phyloP scores from a whole-genome alignment of 2,888 invertebrate species.

The Heterodera filipjevi region DNA sequence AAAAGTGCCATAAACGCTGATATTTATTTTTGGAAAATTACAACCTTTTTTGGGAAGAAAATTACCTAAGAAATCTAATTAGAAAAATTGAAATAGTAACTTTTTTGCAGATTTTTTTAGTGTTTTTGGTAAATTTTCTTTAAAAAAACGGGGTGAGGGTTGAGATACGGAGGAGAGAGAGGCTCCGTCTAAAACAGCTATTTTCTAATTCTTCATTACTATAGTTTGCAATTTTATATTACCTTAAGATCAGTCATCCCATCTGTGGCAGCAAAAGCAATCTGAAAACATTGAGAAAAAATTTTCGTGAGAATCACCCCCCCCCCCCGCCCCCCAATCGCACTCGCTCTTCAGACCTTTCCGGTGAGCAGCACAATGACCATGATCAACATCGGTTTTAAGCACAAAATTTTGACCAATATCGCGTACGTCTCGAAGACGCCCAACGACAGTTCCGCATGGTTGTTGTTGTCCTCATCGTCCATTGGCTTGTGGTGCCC shows the following conservation, averaged over 20 bases:
- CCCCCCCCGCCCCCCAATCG: neutral
- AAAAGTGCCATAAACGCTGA: too few species aligned
- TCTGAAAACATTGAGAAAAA: slow-evolving; percentile 70
- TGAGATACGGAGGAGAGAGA: too few species aligned
- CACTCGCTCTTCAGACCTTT: slow-evolving; percentile 74
- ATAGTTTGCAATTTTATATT: too few species aligned
- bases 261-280: slow-evolving; percentile 93
- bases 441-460: slow-evolving; percentile 68
- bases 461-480: slow-evolving; percentile 65
- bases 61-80: too few species aligned
- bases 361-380: slow-evolving; percentile 83
- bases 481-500: slow-evolving; percentile 12
- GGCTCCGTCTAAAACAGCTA: too few species aligned
- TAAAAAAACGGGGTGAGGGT: too few species aligned
- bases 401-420: slow-evolving; percentile 80
- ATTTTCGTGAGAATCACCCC: neutral
- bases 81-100: too few species aligned
- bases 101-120: too few species aligned
- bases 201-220: too few species aligned
- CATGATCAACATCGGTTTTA: slow-evolving; percentile 80
- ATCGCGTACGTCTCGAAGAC: slow-evolving; percentile 79
- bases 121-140: slow-evolving; percentile 20
- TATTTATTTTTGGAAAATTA: too few species aligned
- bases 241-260: slow-evolving; percentile 86
- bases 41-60: too few species aligned